These are phyloP conservation scores for Monomorium pharaonis DNA, from an alignment of 1,140 invertebrate species.

Conservation along the genomic window DNA sequence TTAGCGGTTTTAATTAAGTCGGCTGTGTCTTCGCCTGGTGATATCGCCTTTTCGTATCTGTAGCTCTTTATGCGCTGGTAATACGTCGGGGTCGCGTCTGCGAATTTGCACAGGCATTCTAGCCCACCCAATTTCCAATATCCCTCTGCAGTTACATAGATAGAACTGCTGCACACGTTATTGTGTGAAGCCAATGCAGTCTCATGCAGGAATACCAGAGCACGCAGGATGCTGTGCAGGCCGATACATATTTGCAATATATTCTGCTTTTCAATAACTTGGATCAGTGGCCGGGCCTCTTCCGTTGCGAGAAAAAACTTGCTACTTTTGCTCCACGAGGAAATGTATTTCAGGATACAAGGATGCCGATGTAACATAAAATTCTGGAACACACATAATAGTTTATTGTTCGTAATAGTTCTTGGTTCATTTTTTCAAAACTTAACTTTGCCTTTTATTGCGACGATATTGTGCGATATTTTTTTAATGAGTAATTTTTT, in stretches of 20 bases:
- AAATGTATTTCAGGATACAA: constrained; percentile 91
- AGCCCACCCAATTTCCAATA: constrained; percentile 93
- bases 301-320: constrained; percentile 92
- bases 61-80: constrained; percentile 89
- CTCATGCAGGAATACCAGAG: constrained; percentile 92
- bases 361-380: constrained; percentile 93
- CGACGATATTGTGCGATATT: no score
- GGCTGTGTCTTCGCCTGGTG: constrained; percentile 89
- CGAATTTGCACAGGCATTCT: constrained; percentile 91
- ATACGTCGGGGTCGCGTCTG: constrained; percentile 88
- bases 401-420: no score
- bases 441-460: no score
- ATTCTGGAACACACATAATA: constrained; percentile 87
- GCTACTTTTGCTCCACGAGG: constrained; percentile 91
- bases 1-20: constrained; percentile 78
- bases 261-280: constrained; percentile 87
- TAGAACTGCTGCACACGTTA: constrained; percentile 91
- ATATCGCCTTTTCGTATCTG: constrained; percentile 89
- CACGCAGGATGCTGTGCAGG: constrained; percentile 90
- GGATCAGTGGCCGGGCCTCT: constrained; percentile 89
- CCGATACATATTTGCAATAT: constrained; percentile 92
- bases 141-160: constrained; percentile 92
- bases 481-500: no score
- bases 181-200: constrained; percentile 92
- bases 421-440: no score